Evolutionary conservation across 2,888 invertebrate species (phyloP).

Genomic region (Ornithoptera priamus): DNA sequence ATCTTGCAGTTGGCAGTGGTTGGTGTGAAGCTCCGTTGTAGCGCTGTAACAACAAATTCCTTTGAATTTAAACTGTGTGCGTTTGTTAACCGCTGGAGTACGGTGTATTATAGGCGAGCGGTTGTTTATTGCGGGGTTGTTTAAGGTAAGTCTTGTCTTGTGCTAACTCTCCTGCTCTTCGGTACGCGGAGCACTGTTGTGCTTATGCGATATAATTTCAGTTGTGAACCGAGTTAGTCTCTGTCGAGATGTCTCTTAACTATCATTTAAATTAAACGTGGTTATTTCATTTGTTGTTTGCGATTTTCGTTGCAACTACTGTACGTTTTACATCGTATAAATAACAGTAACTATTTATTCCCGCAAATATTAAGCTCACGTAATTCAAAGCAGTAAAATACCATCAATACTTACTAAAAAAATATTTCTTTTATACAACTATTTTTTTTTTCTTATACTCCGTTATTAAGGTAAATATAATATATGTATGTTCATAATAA

Average conservation of each 20-base stretch:
- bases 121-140: constrained; percentile 21
- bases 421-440: too few species aligned
- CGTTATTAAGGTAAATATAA: too few species aligned
- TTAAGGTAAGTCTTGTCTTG: constrained; percentile 18
- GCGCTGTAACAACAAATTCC: constrained; percentile 38
- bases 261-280: constrained; percentile 5
- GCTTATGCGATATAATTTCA: constrained; percentile 17
- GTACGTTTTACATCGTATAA: background rate
- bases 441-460: too few species aligned
- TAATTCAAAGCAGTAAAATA: too few species aligned
- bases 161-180: constrained; percentile 8
- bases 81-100: constrained; percentile 13
- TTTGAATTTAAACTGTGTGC: constrained; percentile 39
- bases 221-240: constrained; percentile 8
- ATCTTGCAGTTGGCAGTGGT: constrained; percentile 65
- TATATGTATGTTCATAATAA: too few species aligned
- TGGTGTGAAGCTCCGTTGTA: constrained; percentile 41
- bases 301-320: background rate
- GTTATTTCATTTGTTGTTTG: constrained; percentile 7
- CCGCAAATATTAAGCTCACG: too few species aligned
- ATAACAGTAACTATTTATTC: background rate
- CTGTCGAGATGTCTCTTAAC: constrained; percentile 7
- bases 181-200: constrained; percentile 10
- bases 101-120: constrained; percentile 3
- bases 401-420: too few species aligned